These are phyloP conservation scores for Hyla sarda DNA, from an alignment of 2,113 vertebrate genomes.

Conservation along the genomic window DNA sequence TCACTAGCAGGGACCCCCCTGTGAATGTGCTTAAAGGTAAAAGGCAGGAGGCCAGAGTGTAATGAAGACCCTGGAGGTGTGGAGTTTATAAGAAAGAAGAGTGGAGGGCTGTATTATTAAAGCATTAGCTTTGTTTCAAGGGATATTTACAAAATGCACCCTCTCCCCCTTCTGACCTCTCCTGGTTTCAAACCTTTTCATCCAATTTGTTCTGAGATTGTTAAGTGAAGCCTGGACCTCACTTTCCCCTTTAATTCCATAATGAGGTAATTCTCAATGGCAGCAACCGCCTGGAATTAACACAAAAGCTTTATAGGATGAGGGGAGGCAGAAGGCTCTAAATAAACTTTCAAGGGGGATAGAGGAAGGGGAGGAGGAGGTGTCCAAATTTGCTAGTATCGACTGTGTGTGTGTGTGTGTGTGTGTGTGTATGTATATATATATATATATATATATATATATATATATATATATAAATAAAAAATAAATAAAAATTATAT, in stretches of 20 bases:
- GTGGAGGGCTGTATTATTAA: conserved; percentile 45
- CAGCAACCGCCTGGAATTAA: conserved; percentile 57
- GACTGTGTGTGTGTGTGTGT: no score
- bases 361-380: neutral
- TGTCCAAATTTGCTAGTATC: neutral
- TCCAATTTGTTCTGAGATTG: conserved; percentile 67
- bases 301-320: conserved; percentile 48
- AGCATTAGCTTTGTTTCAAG: conserved; percentile 61
- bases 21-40: conserved; percentile 22
- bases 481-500: no score
- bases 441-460: neutral
- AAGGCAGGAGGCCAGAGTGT: conserved; percentile 34
- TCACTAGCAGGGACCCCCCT: conserved; percentile 7
- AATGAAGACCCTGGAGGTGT: conserved; percentile 41
- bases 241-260: conserved; percentile 61
- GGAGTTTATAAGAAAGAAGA: conserved; percentile 29
- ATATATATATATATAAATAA: no score
- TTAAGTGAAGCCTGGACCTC: conserved; percentile 67
- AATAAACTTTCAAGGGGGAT: conserved; percentile 41
- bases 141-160: conserved; percentile 48
- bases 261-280: conserved; percentile 65
- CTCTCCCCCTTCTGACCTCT: conserved; percentile 48
- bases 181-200: conserved; percentile 64
- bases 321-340: neutral
- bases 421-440: no score